Evolutionary conservation across 2,888 invertebrate species (phyloP), one percentile per base, ranked within the genome.

Genomic region (Empis livida): DNA sequence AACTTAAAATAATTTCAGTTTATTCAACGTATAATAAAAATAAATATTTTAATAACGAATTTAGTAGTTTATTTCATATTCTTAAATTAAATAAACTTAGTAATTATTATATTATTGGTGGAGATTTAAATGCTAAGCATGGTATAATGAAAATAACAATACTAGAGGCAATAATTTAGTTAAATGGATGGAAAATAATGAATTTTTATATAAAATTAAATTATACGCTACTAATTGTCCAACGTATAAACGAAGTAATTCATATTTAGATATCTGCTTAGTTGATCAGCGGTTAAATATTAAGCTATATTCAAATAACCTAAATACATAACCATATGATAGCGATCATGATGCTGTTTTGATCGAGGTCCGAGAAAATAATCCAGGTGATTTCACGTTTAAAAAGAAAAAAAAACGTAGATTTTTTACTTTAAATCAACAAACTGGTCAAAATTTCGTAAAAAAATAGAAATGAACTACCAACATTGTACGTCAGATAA

Each of bases 61-160:
- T 49, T 8, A 14, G 17, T 10, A 20, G 11, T 14, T 17, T 49
- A 32, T 49, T 49, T 15, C 10, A 32, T 14, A 27, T 35, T 10
- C 38, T 49, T 17, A n/a, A 49, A 38, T 16, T 49, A n/a, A 13
- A 46, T 8, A 37, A 38, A 9, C n/a, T 16, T 10, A 17, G 37
- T 14, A 46, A 44, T 31, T 44, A 27, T 23, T 46, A 46, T 37
- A 14, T 49, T 11, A 8, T 49, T 16, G 49, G 42, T 11, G 49
- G 46, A 9, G 44, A 49, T 37, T 39, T 46, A 17, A 49, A 46
- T 39, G 46, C 49, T 3, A 35, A 32, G 15, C 49, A 2, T 49
- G 49, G 46, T 17, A 15, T 20, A 49, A 49, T 39, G 16, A 31
- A 13, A 27, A 8, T 10, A 42, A 39, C 13, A 49, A 46, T 43